These are phyloP conservation scores for Poecilia picta DNA, from an alignment of 2,797 vertebrate genomes.

Conservation along the genomic window DNA sequence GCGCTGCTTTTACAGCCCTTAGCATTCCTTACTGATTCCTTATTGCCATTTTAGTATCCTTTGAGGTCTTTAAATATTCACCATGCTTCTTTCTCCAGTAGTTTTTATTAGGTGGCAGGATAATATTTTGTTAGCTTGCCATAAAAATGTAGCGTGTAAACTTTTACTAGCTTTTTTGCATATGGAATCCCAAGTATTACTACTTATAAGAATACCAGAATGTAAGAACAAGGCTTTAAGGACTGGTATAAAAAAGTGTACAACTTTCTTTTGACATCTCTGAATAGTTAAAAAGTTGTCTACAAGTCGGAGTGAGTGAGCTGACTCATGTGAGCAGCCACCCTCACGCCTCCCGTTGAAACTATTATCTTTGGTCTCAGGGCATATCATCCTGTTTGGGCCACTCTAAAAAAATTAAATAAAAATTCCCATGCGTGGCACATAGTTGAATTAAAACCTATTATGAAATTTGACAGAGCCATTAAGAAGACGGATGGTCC, in stretches of 20 bases:
- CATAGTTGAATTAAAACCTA: conserved; percentile 73
- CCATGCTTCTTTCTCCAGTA: background rate
- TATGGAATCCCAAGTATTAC: background rate
- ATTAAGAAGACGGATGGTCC: conserved; percentile 74
- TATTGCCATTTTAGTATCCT: background rate
- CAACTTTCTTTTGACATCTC: background rate
- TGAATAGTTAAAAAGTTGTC: background rate
- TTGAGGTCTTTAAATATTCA: background rate
- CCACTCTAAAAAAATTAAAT: conserved; percentile 27
- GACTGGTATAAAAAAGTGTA: background rate
- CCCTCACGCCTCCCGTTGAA: conserved; percentile 5
- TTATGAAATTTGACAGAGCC: conserved; percentile 74
- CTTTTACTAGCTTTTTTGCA: background rate
- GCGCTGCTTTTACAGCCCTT: background rate
- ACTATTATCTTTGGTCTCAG: conserved; percentile 33
- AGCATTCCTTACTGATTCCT: background rate
- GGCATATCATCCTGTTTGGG: conserved; percentile 37
- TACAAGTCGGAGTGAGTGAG: background rate
- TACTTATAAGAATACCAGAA: background rate
- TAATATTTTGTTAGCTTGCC: background rate
- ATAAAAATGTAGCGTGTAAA: background rate
- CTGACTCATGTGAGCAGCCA: background rate
- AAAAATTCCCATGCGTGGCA: conserved; percentile 32
- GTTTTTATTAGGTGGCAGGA: background rate
- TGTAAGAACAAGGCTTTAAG: background rate